A percentile compares a stretch with the other conserved stretches of the same genome.
These are phyloP conservation scores for Drosophila atripex DNA, from an alignment of 2,888 invertebrate species.

Conservation along the genomic window DNA sequence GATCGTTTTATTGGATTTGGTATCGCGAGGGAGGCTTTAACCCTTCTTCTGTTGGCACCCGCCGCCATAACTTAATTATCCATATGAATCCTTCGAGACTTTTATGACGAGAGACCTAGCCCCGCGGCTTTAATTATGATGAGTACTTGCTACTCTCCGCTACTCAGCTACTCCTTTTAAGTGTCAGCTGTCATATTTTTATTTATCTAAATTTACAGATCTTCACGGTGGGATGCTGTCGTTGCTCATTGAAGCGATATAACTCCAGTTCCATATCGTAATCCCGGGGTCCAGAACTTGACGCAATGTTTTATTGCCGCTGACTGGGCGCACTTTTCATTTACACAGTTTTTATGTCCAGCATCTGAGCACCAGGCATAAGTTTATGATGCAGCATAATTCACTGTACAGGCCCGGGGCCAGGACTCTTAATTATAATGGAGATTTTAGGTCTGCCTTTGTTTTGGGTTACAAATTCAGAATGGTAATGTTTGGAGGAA, in stretches of 20 bases:
- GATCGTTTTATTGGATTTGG: constrained; percentile 64
- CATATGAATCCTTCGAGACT: constrained; percentile 70
- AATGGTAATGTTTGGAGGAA: not conserved
- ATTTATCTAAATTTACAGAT: constrained; percentile 70
- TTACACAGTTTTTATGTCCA: constrained; percentile 62
- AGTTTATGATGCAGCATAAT: constrained; percentile 67
- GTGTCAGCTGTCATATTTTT: constrained; percentile 76
- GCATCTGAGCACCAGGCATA: constrained; percentile 64
- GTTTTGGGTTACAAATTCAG: constrained; percentile 14
- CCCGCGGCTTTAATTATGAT: constrained; percentile 67
- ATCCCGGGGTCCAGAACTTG: constrained; percentile 17
- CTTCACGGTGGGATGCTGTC: constrained; percentile 57
- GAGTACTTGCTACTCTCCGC: constrained; percentile 50
- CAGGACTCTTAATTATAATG: constrained; percentile 28
- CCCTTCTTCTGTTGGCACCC: constrained; percentile 47
- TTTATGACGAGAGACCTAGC: constrained; percentile 57
- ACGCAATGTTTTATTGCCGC: constrained; percentile 62
- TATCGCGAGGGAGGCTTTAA: constrained; percentile 23
- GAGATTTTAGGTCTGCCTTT: not conserved
- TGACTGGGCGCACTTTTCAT: constrained; percentile 43
- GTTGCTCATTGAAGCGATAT: constrained; percentile 67
- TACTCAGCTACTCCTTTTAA: constrained; percentile 25
- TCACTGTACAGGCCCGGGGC: constrained; percentile 44
- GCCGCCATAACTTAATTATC: constrained; percentile 75
- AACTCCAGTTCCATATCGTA: constrained; percentile 47